Evolutionary conservation across 2,113 vertebrate genomes (phyloP), one percentile per base, ranked within the genome.

Genomic region (Myiozetetes cayanensis): DNA sequence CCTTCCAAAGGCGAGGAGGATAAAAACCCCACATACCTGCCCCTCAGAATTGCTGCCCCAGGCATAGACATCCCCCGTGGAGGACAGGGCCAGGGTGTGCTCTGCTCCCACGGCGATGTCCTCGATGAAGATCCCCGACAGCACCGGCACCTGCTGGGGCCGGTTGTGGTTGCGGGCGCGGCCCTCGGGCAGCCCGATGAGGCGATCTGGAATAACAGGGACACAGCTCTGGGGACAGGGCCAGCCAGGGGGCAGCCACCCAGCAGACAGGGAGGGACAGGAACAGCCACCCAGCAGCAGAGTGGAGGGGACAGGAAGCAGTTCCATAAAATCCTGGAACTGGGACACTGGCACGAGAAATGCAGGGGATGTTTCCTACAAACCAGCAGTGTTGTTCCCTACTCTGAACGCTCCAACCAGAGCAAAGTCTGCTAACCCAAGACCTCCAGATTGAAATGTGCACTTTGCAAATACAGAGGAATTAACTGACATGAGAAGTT

Each of bases 1-100:
- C 27, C 53, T 53, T 53, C 14, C 0, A 3, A 56, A 46, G 31
- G 21, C 9, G 17, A 52, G 50, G 50, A 43, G 14, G 27, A 16
- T 16, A 16, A 76, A 24, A 24, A 41, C 18, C 43, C 56, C 20
- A 70, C 49, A 9, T 81, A 98, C 98, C 98, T 98, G 98, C 20
- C 98, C 98, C 90, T 98, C 98, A 1, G 98, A 98, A 55, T 98
- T 98, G 97, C 98, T 98, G 12, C 98, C 98, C 98, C 98, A 98
- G 63, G 98, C 98, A 23, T 98, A 98, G 1, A 98, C 98, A 3
- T 98, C 98, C 76, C 98, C 98, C 4, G 97, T 92, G 9, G 98
- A 98, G 24, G 98, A 97, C 12, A 98, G 95, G 4, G 98, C 98
- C 18, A 98, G 94, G 0, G 98, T 98, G 62, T 98, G 98, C 73